Evolutionary conservation across 2,797 vertebrate genomes (phyloP).

Genomic region (Lepilemur septentrionalis): DNA sequence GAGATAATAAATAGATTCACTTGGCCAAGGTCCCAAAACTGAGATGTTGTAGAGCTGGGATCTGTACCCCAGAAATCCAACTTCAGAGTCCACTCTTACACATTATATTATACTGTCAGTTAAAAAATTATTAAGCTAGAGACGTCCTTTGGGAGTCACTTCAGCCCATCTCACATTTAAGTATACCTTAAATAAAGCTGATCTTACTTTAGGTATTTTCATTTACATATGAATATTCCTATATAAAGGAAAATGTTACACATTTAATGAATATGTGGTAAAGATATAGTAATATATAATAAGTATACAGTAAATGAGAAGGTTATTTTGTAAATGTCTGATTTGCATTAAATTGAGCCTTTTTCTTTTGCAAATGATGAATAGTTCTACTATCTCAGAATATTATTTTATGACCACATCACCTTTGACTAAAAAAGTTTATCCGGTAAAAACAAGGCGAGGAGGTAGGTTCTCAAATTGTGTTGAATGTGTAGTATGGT

Average conservation of each 20-base stretch:
- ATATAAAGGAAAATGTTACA: neutral
- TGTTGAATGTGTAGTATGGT: neutral
- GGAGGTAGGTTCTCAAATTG: neutral
- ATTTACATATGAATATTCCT: conserved; percentile 22
- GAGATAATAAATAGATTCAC: neutral
- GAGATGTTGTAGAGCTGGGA: neutral
- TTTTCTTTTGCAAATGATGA: neutral
- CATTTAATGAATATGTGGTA: neutral
- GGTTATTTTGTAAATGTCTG: neutral
- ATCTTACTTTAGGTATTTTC: conserved; percentile 34
- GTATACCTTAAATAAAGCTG: neutral
- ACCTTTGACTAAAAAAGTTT: conserved; percentile 13
- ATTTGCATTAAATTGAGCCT: neutral
- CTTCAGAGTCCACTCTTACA: neutral
- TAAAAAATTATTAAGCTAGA: neutral
- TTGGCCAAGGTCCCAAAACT: neutral
- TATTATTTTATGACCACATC: neutral
- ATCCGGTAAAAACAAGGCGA: neutral
- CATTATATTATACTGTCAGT: neutral
- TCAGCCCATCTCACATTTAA: neutral
- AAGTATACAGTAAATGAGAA: neutral
- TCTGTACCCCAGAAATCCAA: neutral
- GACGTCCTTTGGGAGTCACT: neutral
- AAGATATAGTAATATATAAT: neutral
- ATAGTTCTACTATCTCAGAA: neutral